phyloP scores from a whole-genome alignment of 2,888 invertebrate species.

The Eupithecia abbreviata region DNA sequence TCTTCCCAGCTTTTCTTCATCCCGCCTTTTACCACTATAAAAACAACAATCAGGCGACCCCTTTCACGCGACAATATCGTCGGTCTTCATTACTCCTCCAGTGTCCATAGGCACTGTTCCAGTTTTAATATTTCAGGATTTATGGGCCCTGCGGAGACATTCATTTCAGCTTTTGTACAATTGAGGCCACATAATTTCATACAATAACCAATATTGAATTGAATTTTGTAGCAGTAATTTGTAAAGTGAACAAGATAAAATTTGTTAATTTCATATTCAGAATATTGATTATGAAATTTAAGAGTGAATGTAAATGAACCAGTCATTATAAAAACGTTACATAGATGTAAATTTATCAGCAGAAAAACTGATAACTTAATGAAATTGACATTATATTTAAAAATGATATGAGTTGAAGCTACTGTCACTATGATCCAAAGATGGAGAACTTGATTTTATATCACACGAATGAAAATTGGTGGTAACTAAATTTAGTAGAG shows the following conservation, averaged over 20 bases:
- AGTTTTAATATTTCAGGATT: conserved; percentile 79
- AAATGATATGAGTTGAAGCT: background rate
- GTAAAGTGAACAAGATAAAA: conserved; percentile 14
- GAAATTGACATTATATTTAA: background rate
- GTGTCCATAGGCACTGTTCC: conserved; percentile 63
- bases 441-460: background rate
- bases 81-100: conserved; percentile 63
- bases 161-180: conserved; percentile 69
- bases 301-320: conserved; percentile 11
- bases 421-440: background rate
- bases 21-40: conserved; percentile 19
- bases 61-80: conserved; percentile 48
- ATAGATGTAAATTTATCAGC: background rate
- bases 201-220: conserved; percentile 54
- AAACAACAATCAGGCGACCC: conserved; percentile 43
- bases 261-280: conserved; percentile 18
- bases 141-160: conserved; percentile 74
- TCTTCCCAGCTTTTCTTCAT: conserved; percentile 17
- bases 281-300: conserved; percentile 33
- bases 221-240: conserved; percentile 47
- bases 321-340: background rate
- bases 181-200: conserved; percentile 56
- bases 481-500: conserved; percentile 9
- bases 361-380: background rate
- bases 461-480: background rate